Percentiles rank a stretch among this genome's conserved stretches.
Conservation (phyloP, 1,140 invertebrate genomes). For the Pararge aegeria region DNA sequence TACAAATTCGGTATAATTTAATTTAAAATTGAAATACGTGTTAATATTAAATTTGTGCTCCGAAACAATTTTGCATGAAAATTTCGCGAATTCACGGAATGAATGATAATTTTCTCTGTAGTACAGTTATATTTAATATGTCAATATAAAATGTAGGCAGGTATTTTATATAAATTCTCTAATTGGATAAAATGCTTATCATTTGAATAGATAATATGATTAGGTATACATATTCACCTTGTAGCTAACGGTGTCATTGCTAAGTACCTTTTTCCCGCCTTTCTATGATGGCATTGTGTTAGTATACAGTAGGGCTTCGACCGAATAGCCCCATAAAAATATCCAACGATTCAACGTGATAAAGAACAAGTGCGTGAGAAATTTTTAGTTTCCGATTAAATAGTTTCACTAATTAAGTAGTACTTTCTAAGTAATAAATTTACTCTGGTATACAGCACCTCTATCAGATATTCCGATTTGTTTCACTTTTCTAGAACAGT, state of each 20-base stretch:
- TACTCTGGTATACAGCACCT: too few relatives aligned
- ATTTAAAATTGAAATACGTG: slow-evolving; percentile 1
- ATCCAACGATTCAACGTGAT: too few relatives aligned
- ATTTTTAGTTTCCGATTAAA: too few relatives aligned
- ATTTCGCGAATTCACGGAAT: slow-evolving; percentile 2
- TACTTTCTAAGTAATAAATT: too few relatives aligned
- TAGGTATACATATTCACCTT: not conserved
- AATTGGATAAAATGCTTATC: slow-evolving; percentile 10
- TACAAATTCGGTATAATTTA: not conserved
- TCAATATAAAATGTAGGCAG: not conserved
- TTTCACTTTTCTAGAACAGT: too few relatives aligned
- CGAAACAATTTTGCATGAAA: slow-evolving; percentile 2
- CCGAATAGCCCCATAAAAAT: too few relatives aligned
- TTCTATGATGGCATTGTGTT: too few relatives aligned
- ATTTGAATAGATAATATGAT: not conserved
- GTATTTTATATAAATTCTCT: not conserved
- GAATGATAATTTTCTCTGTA: slow-evolving; percentile 1
- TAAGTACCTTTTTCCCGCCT: not conserved
- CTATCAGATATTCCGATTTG: too few relatives aligned
- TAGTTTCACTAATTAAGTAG: too few relatives aligned
- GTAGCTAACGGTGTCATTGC: not conserved
- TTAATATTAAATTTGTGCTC: not conserved
- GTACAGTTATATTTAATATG: not conserved
- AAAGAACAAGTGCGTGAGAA: too few relatives aligned
- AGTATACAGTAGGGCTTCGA: too few relatives aligned